These are phyloP conservation scores for Pedetes capensis DNA, from an alignment of 2,113 vertebrate genomes.

Conservation along the genomic window DNA sequence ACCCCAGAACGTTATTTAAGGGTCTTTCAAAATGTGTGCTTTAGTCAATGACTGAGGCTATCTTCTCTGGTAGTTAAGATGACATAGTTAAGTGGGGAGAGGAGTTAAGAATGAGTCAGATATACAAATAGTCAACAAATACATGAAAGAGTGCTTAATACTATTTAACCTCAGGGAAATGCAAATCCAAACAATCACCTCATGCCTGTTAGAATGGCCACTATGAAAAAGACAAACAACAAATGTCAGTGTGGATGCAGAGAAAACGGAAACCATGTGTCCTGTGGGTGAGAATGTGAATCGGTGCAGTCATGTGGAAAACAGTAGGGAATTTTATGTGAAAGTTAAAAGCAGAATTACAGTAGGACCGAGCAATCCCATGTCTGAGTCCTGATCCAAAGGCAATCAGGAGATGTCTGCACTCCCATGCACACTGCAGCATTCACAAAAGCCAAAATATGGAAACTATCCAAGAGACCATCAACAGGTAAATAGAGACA, in stretches of 20 bases:
- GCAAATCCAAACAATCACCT: not conserved
- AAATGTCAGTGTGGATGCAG: not conserved
- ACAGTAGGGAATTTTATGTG: not conserved
- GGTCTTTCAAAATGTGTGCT: not conserved
- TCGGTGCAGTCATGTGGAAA: not conserved
- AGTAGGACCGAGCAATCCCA: not conserved
- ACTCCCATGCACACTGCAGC: fast-evolving
- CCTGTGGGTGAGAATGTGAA: not conserved
- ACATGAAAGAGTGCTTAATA: not conserved
- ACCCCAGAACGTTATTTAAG: not conserved
- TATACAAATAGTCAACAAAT: too few relatives aligned
- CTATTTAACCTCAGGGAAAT: not conserved
- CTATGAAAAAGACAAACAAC: not conserved
- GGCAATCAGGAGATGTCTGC: not conserved
- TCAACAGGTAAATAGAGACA: not conserved
- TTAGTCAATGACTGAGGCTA: too few relatives aligned
- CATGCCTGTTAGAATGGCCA: not conserved
- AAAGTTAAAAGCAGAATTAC: not conserved
- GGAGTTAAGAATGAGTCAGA: not conserved
- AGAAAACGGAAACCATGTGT: not conserved
- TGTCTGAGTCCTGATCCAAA: not conserved
- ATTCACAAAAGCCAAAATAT: not conserved
- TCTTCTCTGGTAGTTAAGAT: too few relatives aligned
- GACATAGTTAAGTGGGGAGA: not conserved
- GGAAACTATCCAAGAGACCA: not conserved